Evolutionary conservation across 1,140 invertebrate genomes (phyloP).

Genomic region (Cotesia typhae): DNA sequence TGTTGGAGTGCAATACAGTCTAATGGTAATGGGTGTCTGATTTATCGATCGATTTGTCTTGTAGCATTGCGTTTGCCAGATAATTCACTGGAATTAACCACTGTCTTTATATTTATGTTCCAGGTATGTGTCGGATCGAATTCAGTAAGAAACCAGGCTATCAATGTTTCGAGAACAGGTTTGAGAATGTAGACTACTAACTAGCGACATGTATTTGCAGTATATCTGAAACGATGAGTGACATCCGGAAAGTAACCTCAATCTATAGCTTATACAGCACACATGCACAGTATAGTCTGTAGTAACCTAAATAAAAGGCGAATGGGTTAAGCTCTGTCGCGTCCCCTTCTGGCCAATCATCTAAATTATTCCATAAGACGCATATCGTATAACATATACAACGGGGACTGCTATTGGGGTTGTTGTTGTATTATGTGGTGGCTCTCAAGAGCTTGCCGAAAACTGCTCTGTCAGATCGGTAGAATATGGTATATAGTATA

Average conservation of each 20-base stretch:
- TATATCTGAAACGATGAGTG: conserved; percentile 20
- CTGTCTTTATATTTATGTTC: conserved; percentile 46
- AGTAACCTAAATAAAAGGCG: no score
- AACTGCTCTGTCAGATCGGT: conserved; percentile 3
- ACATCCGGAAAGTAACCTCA: conserved; percentile 39
- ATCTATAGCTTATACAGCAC: no score
- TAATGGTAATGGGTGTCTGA: conserved; percentile 59
- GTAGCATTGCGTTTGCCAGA: conserved; percentile 25
- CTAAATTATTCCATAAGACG: conserved; percentile 65
- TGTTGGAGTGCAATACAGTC: conserved; percentile 36
- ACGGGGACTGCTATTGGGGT: conserved; percentile 32
- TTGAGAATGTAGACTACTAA: neutral
- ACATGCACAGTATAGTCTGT: no score
- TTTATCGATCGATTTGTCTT: conserved; percentile 53
- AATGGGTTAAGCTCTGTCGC: conserved; percentile 39
- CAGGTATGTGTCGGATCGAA: conserved; percentile 59
- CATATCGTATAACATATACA: no score
- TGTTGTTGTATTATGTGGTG: neutral
- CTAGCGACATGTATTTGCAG: conserved; percentile 1
- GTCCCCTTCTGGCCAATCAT: conserved; percentile 57
- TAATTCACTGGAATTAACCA: conserved; percentile 35
- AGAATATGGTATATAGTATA: no score
- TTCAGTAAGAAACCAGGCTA: conserved; percentile 22
- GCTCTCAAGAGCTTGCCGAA: conserved; percentile 32
- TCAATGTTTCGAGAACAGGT: conserved; percentile 44